These are phyloP conservation scores for Pelodytes ibericus DNA, from an alignment of 2,797 vertebrate species.

Conservation along the genomic window DNA sequence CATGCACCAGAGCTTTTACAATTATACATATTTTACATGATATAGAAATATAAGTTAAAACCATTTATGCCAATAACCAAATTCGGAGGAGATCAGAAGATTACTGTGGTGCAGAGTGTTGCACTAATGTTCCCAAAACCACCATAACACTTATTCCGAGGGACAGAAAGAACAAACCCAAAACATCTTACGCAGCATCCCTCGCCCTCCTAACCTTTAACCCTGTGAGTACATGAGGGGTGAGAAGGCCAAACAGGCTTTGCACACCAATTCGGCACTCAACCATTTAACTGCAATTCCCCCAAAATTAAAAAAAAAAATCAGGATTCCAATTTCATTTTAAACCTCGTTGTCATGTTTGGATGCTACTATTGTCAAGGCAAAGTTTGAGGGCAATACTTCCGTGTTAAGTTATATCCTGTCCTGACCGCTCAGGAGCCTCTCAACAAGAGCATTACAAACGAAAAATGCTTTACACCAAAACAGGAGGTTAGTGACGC, in stretches of 20 bases:
- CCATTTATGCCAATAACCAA: conserved; percentile 81
- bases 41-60: conserved; percentile 83
- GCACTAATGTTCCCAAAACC: conserved; percentile 30
- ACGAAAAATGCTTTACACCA: conserved; percentile 7
- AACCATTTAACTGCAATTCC: too few relatives aligned
- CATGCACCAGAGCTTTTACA: conserved; percentile 83
- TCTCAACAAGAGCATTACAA: conserved; percentile 19
- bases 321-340: too few relatives aligned
- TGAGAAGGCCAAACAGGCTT: too few relatives aligned
- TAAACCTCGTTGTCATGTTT: too few relatives aligned
- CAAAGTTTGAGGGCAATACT: conserved; percentile 7
- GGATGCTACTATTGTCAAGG: conserved; percentile 28
- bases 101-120: conserved; percentile 59
- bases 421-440: background rate
- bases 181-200: too few relatives aligned
- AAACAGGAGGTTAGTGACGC: background rate
- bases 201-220: background rate
- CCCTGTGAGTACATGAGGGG: background rate
- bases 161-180: conserved; percentile 16
- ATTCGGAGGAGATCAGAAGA: conserved; percentile 82
- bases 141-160: conserved; percentile 64
- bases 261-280: too few relatives aligned
- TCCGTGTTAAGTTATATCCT: conserved; percentile 3
- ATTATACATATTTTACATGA: conserved; percentile 83
- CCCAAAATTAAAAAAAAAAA: too few relatives aligned